Conservation (phyloP, 2,797 vertebrate genomes). For the Sparidentex hasta region DNA sequence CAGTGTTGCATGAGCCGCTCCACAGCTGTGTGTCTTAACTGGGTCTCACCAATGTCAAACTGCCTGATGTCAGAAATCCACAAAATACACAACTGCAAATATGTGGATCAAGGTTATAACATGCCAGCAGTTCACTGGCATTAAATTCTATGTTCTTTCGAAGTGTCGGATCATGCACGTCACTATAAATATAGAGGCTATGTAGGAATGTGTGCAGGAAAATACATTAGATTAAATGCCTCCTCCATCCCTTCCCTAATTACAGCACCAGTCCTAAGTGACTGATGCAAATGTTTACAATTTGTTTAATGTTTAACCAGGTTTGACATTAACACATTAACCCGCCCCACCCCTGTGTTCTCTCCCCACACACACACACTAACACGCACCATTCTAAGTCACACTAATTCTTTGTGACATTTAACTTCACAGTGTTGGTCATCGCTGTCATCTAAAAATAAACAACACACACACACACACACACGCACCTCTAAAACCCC, state of each 20-base stretch:
- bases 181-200: constrained; percentile 4
- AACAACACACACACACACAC: constrained; percentile 1
- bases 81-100: constrained; percentile 5
- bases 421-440: constrained; percentile 43
- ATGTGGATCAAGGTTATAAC: neutral
- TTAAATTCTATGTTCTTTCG: constrained; percentile 10
- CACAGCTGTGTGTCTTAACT: neutral
- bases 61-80: neutral
- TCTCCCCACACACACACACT: neutral
- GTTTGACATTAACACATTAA: constrained; percentile 23
- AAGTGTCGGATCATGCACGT: neutral
- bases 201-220: neutral
- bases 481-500: constrained; percentile 31
- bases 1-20: too few species aligned
- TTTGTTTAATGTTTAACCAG: constrained; percentile 15
- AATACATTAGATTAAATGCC: neutral
- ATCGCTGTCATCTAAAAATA: constrained; percentile 58
- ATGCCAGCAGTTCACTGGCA: neutral
- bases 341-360: neutral
- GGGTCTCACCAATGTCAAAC: neutral
- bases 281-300: neutral
- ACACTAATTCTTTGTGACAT: constrained; percentile 55
- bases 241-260: neutral
- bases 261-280: neutral
- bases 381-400: constrained; percentile 41